These are phyloP conservation scores for Thera britannica DNA, from an alignment of 2,888 invertebrate genomes.

Conservation along the genomic window DNA sequence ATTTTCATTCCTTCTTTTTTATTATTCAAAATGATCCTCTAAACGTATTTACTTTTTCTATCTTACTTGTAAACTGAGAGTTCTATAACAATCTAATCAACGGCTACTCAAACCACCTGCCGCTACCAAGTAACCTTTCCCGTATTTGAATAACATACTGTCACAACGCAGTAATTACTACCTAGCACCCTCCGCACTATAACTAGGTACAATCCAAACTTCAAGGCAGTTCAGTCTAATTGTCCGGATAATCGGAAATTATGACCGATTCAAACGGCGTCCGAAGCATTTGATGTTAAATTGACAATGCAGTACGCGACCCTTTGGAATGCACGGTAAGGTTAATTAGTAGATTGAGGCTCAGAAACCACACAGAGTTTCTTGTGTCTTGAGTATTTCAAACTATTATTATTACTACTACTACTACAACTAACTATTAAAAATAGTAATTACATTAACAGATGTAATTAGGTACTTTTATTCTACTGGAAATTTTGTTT, in stretches of 20 bases:
- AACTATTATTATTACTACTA: too few species aligned
- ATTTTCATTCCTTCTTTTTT: too few species aligned
- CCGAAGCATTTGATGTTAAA: conserved; percentile 62
- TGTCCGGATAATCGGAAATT: conserved; percentile 81
- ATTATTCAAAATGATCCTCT: too few species aligned
- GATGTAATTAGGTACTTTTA: too few species aligned
- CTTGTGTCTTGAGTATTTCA: too few species aligned
- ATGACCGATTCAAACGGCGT: conserved; percentile 68
- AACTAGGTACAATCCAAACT: conserved; percentile 23
- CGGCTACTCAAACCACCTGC: neutral
- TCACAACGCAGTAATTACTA: conserved; percentile 8
- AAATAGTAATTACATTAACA: too few species aligned
- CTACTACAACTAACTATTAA: too few species aligned
- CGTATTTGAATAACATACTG: conserved; percentile 2
- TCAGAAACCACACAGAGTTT: too few species aligned
- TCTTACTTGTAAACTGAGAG: neutral
- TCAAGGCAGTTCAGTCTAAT: conserved; percentile 69
- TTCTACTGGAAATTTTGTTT: too few species aligned
- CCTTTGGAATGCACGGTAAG: conserved; percentile 13
- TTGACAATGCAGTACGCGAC: conserved; percentile 54
- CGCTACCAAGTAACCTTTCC: neutral
- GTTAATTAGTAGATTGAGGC: too few species aligned
- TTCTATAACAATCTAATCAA: neutral
- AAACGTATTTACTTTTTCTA: neutral
- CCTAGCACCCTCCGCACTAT: conserved; percentile 14